Evolutionary conservation across 1,140 invertebrate species (phyloP), one percentile per base, ranked within the genome.

Genomic region (Caenorhabditis inopinata): DNA sequence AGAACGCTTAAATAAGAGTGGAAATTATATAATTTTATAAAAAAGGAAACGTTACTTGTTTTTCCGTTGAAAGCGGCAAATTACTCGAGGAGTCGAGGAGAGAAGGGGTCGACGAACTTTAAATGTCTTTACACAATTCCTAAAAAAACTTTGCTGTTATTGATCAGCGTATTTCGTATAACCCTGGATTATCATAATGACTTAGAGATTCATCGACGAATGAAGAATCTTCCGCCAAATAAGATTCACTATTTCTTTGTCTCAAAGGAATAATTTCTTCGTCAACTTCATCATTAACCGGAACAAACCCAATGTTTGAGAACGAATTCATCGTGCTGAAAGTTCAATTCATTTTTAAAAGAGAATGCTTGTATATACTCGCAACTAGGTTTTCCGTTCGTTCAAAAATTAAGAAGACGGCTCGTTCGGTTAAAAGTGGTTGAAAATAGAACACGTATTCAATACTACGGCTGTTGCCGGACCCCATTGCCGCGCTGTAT

Each of bases 311-410:
- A 29, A 68, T 7, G 32, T 68, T 68, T 0, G 58, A 42, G 58
- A 68, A 68, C n/a, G 58, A 68, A n/a, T 32, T 68, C 58, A 68
- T 68, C 11, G 58, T 32, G 1, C 58, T 68, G 32, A 35, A 68
- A 68, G n/a, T n/a, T n/a, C n/a, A n/a, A n/a, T n/a, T n/a, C n/a
- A n/a, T n/a, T n/a, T n/a, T n/a, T n/a, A n/a, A n/a, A n/a, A n/a
- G n/a, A n/a, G n/a, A n/a, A n/a, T n/a, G n/a, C n/a, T n/a, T n/a
- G n/a, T n/a, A n/a, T n/a, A n/a, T n/a, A n/a, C n/a, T n/a, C n/a
- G n/a, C n/a, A n/a, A n/a, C n/a, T n/a, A n/a, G n/a, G n/a, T n/a
- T n/a, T n/a, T n/a, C n/a, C n/a, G n/a, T n/a, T n/a, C n/a, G n/a
- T n/a, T n/a, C n/a, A n/a, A n/a, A n/a, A n/a, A n/a, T n/a, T n/a